phyloP scores from a whole-genome alignment of 2,113 vertebrate genomes.

The Amazona vittata region DNA sequence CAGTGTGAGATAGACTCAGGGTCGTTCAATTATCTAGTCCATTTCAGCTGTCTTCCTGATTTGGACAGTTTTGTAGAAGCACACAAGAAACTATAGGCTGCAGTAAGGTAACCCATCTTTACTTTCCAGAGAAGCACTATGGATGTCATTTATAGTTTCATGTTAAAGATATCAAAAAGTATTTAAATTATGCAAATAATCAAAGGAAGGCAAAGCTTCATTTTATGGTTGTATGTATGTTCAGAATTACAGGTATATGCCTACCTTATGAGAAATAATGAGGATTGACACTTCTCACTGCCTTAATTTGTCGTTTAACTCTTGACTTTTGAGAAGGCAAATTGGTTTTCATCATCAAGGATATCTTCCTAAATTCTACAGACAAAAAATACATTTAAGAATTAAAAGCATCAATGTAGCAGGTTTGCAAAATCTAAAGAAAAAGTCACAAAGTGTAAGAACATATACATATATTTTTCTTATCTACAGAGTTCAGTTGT shows the following conservation, averaged over 20 bases:
- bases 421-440: not conserved
- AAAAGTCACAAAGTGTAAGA: not conserved
- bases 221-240: not conserved
- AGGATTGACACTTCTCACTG: not conserved
- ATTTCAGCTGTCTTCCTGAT: not conserved
- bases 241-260: not conserved
- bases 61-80: not conserved
- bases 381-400: not conserved
- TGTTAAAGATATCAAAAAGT: not conserved
- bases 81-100: not conserved
- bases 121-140: not conserved
- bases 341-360: not conserved
- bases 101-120: not conserved
- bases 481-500: not conserved
- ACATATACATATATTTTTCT: not conserved
- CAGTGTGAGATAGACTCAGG: not conserved
- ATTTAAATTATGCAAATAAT: not conserved
- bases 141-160: not conserved
- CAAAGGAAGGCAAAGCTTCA: not conserved
- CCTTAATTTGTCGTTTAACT: not conserved
- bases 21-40: not conserved
- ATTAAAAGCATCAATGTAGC: not conserved
- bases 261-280: not conserved
- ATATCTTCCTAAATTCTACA: not conserved
- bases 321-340: not conserved